Evolutionary conservation across 2,888 invertebrate genomes (phyloP), one percentile per base, ranked within the genome.

Genomic region (Watsonalla binaria): DNA sequence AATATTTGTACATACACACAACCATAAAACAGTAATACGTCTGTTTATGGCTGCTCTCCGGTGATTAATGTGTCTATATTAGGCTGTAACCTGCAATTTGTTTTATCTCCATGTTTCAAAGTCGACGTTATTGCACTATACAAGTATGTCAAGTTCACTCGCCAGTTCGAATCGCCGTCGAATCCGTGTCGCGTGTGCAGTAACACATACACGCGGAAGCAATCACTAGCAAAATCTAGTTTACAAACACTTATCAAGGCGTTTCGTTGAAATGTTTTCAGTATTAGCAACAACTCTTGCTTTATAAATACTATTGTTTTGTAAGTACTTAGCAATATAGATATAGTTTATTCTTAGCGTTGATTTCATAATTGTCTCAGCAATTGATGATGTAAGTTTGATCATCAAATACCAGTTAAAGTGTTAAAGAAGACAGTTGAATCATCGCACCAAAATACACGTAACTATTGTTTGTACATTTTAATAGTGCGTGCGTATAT

Each of bases 381-480:
- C 56, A 54, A 63, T 63, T 57, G 63, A 64, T 69, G 71, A 72
- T 60, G 67, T 64, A 68, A 68, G 63, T 11, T 42, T 5, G 42
- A 46, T 54, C 62, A 60, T 60, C 52, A 59, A 65, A 60, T 56
- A 51, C 55, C 55, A 60, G 47, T 54, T 66, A 59, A 64, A 61
- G 57, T 65, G 55, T 55, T 56, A 57, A 55, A 65, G 60, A 56
- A 56, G 54, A 61, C 53, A 59, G 49, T 55, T 70, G 71, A 73
- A 58, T 74, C 71, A 74, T 59, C 54, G 47, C 34, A 61, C 58
- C 51, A 51, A 67, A 61, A 60, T 53, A 55, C 45, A 53, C 51
- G 47, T 65, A 37, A 51, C 9, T 48, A 14, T 42, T 46, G 65
- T 74, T 68, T 62, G 57, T 45, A 58, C 60, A 62, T 63, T 59